phyloP scores from a whole-genome alignment of 2,113 vertebrate species.

The Andinoacara biseriatus region DNA sequence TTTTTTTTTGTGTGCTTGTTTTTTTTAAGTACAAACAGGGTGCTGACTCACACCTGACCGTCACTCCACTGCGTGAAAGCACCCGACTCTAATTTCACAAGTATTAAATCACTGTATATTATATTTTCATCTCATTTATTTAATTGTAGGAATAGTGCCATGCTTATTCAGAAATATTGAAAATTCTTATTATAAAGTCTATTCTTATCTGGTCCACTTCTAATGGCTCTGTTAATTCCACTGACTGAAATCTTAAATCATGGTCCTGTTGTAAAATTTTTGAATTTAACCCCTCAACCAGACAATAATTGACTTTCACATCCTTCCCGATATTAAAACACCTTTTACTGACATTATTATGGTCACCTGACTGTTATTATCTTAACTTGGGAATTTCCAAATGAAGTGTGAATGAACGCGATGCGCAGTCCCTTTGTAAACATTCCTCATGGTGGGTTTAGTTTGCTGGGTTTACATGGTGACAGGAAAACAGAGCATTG shows the following conservation, averaged over 20 bases:
- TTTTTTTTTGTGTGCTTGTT: neutral
- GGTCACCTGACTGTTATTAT: neutral
- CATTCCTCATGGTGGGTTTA: neutral
- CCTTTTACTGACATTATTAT: neutral
- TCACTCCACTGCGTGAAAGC: neutral
- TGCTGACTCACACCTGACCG: neutral
- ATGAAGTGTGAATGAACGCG: slow-evolving; percentile 3
- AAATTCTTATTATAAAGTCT: neutral
- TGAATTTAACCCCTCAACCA: neutral
- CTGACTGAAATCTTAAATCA: neutral
- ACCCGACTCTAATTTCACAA: neutral
- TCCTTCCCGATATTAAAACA: slow-evolving; percentile 15
- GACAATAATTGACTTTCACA: slow-evolving; percentile 19
- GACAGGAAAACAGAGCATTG: slow-evolving; percentile 7
- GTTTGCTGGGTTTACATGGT: neutral
- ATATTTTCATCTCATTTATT: neutral
- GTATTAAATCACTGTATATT: neutral
- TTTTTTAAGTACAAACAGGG: neutral
- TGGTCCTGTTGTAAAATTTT: neutral
- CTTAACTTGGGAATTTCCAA: slow-evolving; percentile 41
- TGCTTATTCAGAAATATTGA: neutral
- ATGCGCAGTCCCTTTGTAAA: neutral
- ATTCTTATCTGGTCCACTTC: neutral
- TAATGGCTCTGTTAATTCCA: neutral
- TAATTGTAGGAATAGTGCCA: neutral